These are phyloP conservation scores for Dryomyza anilis DNA, from an alignment of 2,888 invertebrate species.

Conservation along the genomic window DNA sequence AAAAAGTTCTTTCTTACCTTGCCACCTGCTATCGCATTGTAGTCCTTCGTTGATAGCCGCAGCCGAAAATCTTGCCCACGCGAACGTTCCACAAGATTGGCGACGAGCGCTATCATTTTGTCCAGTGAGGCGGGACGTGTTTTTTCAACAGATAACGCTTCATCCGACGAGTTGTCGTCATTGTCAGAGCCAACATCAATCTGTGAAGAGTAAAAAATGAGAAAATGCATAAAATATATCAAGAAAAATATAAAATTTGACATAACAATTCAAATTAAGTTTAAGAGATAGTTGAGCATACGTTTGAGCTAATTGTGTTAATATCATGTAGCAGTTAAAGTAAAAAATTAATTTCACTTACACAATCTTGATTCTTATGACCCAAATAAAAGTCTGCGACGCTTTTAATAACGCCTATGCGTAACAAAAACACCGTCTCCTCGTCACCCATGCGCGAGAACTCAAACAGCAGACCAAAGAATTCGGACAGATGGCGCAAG, in stretches of 20 bases:
- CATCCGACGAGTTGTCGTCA: slow-evolving; percentile 64
- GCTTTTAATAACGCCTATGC: slow-evolving; percentile 84
- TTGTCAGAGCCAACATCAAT: slow-evolving; percentile 61
- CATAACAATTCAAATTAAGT: no score
- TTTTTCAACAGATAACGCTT: slow-evolving; percentile 68
- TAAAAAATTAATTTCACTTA: slow-evolving; percentile 58
- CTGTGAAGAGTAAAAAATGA: slow-evolving; percentile 39
- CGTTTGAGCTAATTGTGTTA: no score
- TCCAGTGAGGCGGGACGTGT: slow-evolving; percentile 89
- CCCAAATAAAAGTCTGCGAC: slow-evolving; percentile 93
- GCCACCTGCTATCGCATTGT: slow-evolving; percentile 81
- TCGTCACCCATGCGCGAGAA: slow-evolving; percentile 96
- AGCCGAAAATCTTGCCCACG: slow-evolving; percentile 77
- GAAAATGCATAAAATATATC: background rate
- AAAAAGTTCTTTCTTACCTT: slow-evolving; percentile 66
- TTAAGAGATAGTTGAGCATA: no score
- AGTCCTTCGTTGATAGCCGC: slow-evolving; percentile 77
- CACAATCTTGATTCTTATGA: slow-evolving; percentile 75
- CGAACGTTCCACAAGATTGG: slow-evolving; percentile 86
- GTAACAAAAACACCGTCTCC: slow-evolving; percentile 85
- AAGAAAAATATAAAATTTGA: background rate
- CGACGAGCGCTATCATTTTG: slow-evolving; percentile 93
- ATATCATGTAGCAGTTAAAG: no score
- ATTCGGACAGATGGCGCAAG: slow-evolving; percentile 87
- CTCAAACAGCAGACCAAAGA: slow-evolving; percentile 89